These are phyloP conservation scores for Drosophila albomicans DNA, from an alignment of 1,140 invertebrate species.

Conservation along the genomic window DNA sequence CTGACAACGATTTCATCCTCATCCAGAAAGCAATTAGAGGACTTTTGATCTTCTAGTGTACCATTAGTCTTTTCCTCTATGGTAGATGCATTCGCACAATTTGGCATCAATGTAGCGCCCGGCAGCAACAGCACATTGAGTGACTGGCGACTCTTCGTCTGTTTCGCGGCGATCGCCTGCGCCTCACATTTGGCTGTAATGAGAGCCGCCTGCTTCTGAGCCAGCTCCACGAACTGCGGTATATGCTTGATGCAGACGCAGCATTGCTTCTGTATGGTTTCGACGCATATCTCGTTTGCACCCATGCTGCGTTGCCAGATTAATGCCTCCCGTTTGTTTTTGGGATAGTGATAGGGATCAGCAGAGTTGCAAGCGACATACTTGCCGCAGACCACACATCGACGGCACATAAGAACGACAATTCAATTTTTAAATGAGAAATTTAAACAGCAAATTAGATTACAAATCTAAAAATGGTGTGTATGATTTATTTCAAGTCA, in stretches of 20 bases:
- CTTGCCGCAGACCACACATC: slow-evolving; percentile 66
- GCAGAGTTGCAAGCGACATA: slow-evolving; percentile 3
- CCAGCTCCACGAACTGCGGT: slow-evolving; percentile 62
- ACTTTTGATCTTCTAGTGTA: not conserved
- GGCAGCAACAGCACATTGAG: slow-evolving; percentile 60
- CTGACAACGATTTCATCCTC: slow-evolving; percentile 55
- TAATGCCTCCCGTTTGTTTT: slow-evolving; percentile 52
- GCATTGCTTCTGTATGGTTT: slow-evolving; percentile 47
- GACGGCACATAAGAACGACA: slow-evolving; percentile 24
- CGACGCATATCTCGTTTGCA: slow-evolving; percentile 37
- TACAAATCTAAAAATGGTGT: not conserved
- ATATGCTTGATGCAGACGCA: slow-evolving; percentile 72
- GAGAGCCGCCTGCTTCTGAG: slow-evolving; percentile 40
- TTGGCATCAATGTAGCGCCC: slow-evolving; percentile 44
- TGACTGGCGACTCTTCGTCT: slow-evolving; percentile 9
- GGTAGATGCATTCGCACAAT: slow-evolving; percentile 32
- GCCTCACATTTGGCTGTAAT: slow-evolving; percentile 1
- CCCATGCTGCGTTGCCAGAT: slow-evolving; percentile 67
- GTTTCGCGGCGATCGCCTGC: not conserved
- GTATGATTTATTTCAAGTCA: not conserved
- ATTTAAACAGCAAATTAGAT: slow-evolving; percentile 2
- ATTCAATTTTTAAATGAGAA: slow-evolving; percentile 10
- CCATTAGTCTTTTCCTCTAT: too few species aligned
- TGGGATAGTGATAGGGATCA: slow-evolving; percentile 60
- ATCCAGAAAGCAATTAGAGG: slow-evolving; percentile 19